phyloP scores from a whole-genome alignment of 2,113 vertebrate genomes.

The Pagrus major region DNA sequence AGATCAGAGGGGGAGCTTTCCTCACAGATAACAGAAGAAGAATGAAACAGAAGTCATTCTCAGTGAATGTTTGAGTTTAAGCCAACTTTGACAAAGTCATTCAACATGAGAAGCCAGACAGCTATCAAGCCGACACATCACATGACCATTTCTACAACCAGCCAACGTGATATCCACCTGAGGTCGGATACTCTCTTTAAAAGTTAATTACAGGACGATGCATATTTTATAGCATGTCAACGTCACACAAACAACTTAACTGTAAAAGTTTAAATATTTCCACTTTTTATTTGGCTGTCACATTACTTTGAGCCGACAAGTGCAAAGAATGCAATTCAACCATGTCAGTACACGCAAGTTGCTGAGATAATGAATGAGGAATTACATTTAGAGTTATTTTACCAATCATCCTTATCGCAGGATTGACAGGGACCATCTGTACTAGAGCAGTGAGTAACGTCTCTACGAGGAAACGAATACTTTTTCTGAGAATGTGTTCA shows the following conservation, averaged over 20 bases:
- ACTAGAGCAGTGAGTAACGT: neutral
- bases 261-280: neutral
- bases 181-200: slow-evolving; percentile 10
- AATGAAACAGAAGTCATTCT: neutral
- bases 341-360: neutral
- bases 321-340: neutral
- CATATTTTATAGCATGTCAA: neutral
- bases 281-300: neutral
- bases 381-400: neutral
- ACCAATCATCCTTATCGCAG: neutral
- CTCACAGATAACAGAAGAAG: neutral
- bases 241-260: neutral
- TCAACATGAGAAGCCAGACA: slow-evolving; percentile 1
- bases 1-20: neutral
- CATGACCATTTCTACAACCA: slow-evolving; percentile 60
- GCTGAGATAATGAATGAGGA: neutral
- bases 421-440: neutral
- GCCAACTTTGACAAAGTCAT: slow-evolving; percentile 40
- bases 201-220: slow-evolving; percentile 4
- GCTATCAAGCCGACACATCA: slow-evolving; percentile 36
- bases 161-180: slow-evolving; percentile 21
- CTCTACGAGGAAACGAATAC: neutral
- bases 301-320: no score
- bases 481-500: neutral
- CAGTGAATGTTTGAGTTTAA: slow-evolving; percentile 2